Evolutionary conservation across 2,888 invertebrate species (phyloP).

Genomic region (Watsonalla cultraria): DNA sequence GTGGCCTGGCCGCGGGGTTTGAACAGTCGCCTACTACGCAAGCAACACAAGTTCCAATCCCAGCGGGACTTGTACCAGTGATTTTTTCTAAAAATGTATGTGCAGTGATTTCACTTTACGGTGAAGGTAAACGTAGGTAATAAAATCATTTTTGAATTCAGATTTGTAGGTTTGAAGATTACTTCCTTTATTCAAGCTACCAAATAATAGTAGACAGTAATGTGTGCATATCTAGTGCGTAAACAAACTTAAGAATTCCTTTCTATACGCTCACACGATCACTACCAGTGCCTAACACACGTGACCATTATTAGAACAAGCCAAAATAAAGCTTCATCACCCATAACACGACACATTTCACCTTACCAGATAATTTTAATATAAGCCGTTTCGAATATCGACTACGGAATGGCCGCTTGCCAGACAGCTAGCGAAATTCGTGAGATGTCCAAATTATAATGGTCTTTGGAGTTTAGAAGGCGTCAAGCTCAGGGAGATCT

Average conservation of each 20-base stretch:
- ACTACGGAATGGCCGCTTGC: not conserved
- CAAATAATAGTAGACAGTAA: not conserved
- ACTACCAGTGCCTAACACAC: slow-evolving; percentile 5
- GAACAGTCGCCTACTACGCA: too few species aligned
- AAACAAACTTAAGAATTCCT: slow-evolving; percentile 7
- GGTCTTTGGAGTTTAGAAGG: not conserved
- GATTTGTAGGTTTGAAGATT: too few species aligned
- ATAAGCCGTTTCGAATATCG: not conserved
- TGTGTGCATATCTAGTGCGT: not conserved
- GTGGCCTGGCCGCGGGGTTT: too few species aligned
- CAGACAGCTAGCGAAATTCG: not conserved
- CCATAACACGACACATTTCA: not conserved
- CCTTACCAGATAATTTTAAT: not conserved
- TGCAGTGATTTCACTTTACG: too few species aligned
- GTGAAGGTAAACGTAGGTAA: too few species aligned
- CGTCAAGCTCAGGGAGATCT: not conserved
- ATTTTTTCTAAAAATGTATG: too few species aligned
- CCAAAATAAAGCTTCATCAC: not conserved
- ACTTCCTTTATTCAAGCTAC: too few species aligned
- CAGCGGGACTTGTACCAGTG: too few species aligned
- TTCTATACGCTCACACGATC: slow-evolving; percentile 4
- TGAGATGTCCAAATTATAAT: not conserved
- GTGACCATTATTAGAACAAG: slow-evolving; percentile 2
- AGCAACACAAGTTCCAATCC: too few species aligned
- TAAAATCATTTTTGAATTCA: too few species aligned